Base-by-base conservation (phyloP, 2,888 invertebrate genomes). In the Amphipoea lucens region DNA sequence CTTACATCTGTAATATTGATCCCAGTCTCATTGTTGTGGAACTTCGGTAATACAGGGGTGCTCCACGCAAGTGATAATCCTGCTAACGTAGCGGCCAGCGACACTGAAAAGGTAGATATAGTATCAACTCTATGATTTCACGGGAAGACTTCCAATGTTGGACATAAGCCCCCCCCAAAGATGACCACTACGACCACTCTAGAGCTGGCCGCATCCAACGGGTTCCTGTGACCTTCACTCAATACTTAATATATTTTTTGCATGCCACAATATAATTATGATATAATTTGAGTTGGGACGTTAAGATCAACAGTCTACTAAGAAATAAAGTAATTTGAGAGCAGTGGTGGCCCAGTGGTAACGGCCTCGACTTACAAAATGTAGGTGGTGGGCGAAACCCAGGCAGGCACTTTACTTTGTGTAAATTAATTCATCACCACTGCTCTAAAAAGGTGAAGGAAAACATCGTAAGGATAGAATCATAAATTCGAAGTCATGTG, bases 51-150 rank as follows among this genome's bases (percentile, higher is more conserved):
- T 0, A 86, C 81, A 20, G 86, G 94, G 0, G 94, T 94, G 0
- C 92, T 91, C 96, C 96, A 96, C 0, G 92, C 91, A 7, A 94
- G 91, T 0, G 91, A 81, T 20, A 92, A 92, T 4, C 95, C 95
- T 65, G 93, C 83, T 0, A 94, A 91, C 74, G 94, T 85, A 3
- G 94, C 88, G 5, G 94, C 92, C 70, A 96, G 79, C 0, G 94
- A 94, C 67, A 95, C 96, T 96, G 92, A 65, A 93, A 93, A 14
- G 74, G 51, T 75, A 71, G 7, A 67, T 17, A 54, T 36, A 42
- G 51, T 40, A 42, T 51, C 76, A 75, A n/a, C n/a, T 40, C 5
- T 20, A 60, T 20, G 14, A 48, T 23, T 45, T 69, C 17, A 6
- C 2, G 6, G 3, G 6, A 73, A 76, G 5, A 75, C 20, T 9